These are phyloP conservation scores for Nomada ferruginata DNA, from an alignment of 2,888 invertebrate species.

Conservation along the genomic window DNA sequence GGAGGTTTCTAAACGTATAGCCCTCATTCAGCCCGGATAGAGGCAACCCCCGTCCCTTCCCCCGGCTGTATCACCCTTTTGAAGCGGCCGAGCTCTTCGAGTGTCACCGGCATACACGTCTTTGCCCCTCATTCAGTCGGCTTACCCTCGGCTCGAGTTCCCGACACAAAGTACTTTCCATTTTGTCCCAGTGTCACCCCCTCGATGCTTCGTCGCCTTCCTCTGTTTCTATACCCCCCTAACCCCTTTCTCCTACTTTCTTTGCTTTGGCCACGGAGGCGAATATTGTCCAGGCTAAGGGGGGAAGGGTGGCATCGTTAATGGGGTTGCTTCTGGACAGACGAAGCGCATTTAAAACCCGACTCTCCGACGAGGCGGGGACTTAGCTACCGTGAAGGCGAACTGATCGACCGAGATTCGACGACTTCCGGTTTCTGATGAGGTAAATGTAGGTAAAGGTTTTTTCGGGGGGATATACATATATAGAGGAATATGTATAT, in stretches of 20 bases:
- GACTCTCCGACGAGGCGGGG: not conserved
- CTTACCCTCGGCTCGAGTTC: slow-evolving; percentile 51
- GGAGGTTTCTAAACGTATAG: slow-evolving; percentile 53
- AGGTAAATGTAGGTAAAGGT: not conserved
- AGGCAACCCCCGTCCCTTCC: slow-evolving; percentile 32
- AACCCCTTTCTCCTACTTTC: not conserved
- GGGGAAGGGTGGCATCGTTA: slow-evolving; percentile 28
- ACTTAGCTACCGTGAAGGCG: not conserved
- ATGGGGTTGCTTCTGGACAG: slow-evolving; percentile 40
- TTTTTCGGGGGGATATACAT: too few relatives aligned
- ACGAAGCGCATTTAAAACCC: slow-evolving; percentile 24
- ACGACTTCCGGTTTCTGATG: not conserved
- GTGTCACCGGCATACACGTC: slow-evolving; percentile 64
- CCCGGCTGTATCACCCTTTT: slow-evolving; percentile 57
- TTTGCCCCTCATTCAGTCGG: slow-evolving; percentile 57
- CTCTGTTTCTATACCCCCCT: not conserved
- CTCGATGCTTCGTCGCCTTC: slow-evolving; percentile 26
- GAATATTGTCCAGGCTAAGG: not conserved
- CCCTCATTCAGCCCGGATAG: slow-evolving; percentile 48
- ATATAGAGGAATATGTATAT: too few relatives aligned
- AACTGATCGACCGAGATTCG: slow-evolving; percentile 15
- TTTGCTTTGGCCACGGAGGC: slow-evolving; percentile 22
- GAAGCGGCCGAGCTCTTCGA: slow-evolving; percentile 62
- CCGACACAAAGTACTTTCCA: slow-evolving; percentile 64
- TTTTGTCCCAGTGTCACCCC: slow-evolving; percentile 43